Evolutionary conservation across 2,113 vertebrate genomes (phyloP).

Genomic region (Polyodon spathula): DNA sequence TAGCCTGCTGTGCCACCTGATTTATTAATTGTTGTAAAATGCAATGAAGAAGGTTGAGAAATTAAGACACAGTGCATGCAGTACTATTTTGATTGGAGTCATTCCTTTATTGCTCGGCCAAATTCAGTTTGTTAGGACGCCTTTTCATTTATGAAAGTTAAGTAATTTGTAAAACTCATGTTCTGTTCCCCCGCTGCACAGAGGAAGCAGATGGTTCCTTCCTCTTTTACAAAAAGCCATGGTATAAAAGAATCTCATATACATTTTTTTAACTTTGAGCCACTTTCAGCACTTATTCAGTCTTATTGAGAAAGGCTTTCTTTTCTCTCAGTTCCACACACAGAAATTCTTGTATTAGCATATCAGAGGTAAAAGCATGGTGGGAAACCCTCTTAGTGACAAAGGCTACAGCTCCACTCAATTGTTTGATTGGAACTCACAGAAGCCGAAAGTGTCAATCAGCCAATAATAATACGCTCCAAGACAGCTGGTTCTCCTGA

Average conservation of each 20-base stretch:
- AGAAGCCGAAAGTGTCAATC: constrained; percentile 52
- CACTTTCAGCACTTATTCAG: constrained; percentile 12
- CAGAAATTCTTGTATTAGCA: constrained; percentile 52
- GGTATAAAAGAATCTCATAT: constrained; percentile 9
- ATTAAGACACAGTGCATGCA: too few species aligned
- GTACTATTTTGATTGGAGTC: too few species aligned
- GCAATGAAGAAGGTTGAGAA: too few species aligned
- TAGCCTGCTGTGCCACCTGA: too few species aligned
- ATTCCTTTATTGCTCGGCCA: too few species aligned
- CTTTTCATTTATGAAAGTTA: too few species aligned
- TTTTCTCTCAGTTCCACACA: constrained; percentile 47
- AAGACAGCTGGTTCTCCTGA: constrained; percentile 31
- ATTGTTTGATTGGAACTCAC: constrained; percentile 56
- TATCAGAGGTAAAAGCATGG: constrained; percentile 54
- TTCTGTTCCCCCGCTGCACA: too few species aligned
- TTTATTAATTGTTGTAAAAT: too few species aligned
- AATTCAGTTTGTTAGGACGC: too few species aligned
- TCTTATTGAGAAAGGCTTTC: constrained; percentile 25
- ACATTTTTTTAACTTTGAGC: constrained; percentile 19
- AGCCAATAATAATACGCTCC: constrained; percentile 30
- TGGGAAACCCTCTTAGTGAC: constrained; percentile 59
- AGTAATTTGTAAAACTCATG: too few species aligned
- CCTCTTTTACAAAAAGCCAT: neutral
- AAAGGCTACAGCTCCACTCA: constrained; percentile 35
- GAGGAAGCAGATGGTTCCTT: neutral